Evolutionary conservation across 2,888 invertebrate species (phyloP).

Genomic region (Adineta ricciae): DNA sequence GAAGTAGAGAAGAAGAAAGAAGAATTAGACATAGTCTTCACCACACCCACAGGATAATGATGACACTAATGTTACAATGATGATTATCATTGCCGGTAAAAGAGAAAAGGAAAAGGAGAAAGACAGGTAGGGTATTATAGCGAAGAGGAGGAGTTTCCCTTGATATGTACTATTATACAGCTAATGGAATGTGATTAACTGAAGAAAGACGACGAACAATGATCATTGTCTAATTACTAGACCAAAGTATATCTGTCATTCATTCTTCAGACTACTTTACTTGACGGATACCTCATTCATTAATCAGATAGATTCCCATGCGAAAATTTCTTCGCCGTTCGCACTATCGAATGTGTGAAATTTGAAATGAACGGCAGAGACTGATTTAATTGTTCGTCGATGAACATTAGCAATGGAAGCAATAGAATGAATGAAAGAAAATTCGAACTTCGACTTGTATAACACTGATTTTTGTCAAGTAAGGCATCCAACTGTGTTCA

Average conservation of each 20-base stretch:
- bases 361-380: neutral
- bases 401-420: neutral
- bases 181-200: neutral
- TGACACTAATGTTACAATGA: neutral
- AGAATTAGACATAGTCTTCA: neutral
- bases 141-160: neutral
- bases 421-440: neutral
- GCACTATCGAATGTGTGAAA: neutral
- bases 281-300: neutral
- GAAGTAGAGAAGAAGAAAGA: neutral
- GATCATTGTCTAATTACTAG: neutral
- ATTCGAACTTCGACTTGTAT: neutral
- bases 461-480: neutral
- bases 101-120: neutral
- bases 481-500: neutral
- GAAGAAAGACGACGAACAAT: neutral
- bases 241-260: neutral
- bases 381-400: neutral
- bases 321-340: neutral
- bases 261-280: neutral
- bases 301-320: neutral
- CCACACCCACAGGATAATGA: conserved; percentile 13
- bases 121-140: neutral
- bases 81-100: neutral
- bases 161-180: neutral